Evolutionary conservation across 1,140 invertebrate genomes (phyloP).

Genomic region (Lepidotrigona ventralis): DNA sequence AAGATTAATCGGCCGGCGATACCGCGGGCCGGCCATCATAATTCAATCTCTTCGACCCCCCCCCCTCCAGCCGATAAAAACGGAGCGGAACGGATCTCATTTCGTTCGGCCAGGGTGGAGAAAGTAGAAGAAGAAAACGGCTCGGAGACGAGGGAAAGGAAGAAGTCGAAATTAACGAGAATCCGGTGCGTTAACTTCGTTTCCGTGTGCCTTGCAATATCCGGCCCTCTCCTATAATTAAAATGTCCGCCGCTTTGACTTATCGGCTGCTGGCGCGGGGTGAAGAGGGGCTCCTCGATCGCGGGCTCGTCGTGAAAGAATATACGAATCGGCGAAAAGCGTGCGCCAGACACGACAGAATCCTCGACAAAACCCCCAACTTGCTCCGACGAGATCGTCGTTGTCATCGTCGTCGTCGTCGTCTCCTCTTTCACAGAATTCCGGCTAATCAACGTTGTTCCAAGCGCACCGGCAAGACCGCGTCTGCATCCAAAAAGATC

Average conservation of each 20-base stretch:
- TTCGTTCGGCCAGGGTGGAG: slow-evolving; percentile 26
- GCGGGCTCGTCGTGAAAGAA: slow-evolving; percentile 25
- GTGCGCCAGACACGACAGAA: slow-evolving; percentile 32
- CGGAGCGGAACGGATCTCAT: slow-evolving; percentile 30
- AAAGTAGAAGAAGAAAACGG: background rate
- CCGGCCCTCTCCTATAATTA: slow-evolving; percentile 62
- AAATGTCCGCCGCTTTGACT: slow-evolving; percentile 66
- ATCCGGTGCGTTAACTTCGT: slow-evolving; percentile 50
- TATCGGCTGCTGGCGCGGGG: slow-evolving; percentile 52
- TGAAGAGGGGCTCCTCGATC: no score
- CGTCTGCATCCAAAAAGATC: slow-evolving; percentile 29
- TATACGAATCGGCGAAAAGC: slow-evolving; percentile 38
- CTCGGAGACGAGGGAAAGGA: background rate
- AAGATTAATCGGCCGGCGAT: slow-evolving; percentile 61
- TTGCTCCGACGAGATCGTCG: background rate
- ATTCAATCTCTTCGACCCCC: slow-evolving; percentile 50
- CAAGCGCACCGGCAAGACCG: slow-evolving; percentile 27
- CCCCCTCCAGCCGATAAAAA: slow-evolving; percentile 39
- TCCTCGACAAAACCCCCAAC: slow-evolving; percentile 23
- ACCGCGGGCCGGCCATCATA: slow-evolving; percentile 47
- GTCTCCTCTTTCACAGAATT: slow-evolving; percentile 52
- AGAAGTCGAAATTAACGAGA: slow-evolving; percentile 47
- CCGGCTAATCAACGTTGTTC: slow-evolving; percentile 58
- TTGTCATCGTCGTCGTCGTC: background rate
- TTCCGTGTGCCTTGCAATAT: slow-evolving; percentile 64